Conservation (phyloP, 2,797 vertebrate genomes). For the Coregonus sp. region DNA sequence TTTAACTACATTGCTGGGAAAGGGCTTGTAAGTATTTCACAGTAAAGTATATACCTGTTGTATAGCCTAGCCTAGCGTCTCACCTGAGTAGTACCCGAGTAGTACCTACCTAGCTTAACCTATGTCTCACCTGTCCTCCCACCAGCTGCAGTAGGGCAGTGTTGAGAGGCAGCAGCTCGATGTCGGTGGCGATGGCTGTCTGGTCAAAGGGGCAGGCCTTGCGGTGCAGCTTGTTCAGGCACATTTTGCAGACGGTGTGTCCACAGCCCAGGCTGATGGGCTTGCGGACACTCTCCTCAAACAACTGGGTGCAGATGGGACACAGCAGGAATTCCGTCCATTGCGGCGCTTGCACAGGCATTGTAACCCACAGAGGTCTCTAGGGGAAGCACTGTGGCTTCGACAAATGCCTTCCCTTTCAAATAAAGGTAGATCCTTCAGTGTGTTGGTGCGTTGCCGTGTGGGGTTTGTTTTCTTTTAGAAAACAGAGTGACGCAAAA, state of each 20-base stretch:
- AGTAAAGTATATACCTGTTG: background rate
- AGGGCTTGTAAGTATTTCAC: too few relatives aligned
- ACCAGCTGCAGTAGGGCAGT: conserved; percentile 86
- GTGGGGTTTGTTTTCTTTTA: too few relatives aligned
- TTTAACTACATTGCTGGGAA: too few relatives aligned
- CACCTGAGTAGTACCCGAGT: background rate
- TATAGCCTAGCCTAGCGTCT: background rate
- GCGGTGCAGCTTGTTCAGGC: conserved; percentile 90
- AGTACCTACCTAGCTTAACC: background rate
- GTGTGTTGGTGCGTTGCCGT: too few relatives aligned
- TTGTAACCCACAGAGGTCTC: background rate
- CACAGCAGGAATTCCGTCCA: conserved; percentile 92
- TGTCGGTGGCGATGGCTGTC: conserved; percentile 89
- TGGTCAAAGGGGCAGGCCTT: conserved; percentile 91
- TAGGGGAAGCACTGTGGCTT: background rate
- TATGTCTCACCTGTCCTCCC: conserved; percentile 68
- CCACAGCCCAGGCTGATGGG: conserved; percentile 90
- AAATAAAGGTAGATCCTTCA: background rate
- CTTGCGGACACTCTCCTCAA: conserved; percentile 87
- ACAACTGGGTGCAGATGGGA: conserved; percentile 90
- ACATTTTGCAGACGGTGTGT: conserved; percentile 92
- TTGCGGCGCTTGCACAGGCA: conserved; percentile 86
- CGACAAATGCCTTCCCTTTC: background rate
- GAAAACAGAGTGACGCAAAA: background rate
- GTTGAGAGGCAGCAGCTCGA: conserved; percentile 87